Percentiles rank a stretch among this genome's conserved stretches.
These are phyloP conservation scores for Leucozona laternaria DNA, from an alignment of 2,888 invertebrate species.

Conservation along the genomic window DNA sequence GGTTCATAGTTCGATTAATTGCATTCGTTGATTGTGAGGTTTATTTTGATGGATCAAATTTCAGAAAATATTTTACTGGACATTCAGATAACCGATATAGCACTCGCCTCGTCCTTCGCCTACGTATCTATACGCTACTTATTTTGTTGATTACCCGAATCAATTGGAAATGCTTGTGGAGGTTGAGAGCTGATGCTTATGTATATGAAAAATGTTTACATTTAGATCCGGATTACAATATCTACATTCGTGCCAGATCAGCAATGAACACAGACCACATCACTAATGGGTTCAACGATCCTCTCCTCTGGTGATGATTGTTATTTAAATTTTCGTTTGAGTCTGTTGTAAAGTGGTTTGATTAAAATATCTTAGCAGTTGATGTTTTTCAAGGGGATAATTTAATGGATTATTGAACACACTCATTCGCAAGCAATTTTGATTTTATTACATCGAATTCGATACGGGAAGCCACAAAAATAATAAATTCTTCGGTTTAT, in stretches of 20 bases:
- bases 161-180: not conserved
- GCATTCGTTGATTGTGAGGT: slow-evolving; percentile 35
- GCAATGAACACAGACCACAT: slow-evolving; percentile 12
- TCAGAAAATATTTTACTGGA: slow-evolving; percentile 58
- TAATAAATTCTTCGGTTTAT: not conserved
- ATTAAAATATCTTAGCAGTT: slow-evolving; percentile 8
- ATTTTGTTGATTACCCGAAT: not conserved
- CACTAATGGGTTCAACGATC: slow-evolving; percentile 56
- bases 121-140: not conserved
- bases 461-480: not conserved
- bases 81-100: not conserved
- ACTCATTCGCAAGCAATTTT: not conserved
- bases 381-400: not conserved
- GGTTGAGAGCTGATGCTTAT: not conserved
- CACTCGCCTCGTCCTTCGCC: slow-evolving; percentile 8
- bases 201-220: slow-evolving; percentile 51
- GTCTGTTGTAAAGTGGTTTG: not conserved
- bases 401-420: not conserved
- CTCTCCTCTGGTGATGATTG: not conserved
- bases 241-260: slow-evolving; percentile 43
- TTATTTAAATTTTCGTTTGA: slow-evolving; percentile 3
- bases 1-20: slow-evolving; percentile 49
- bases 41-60: slow-evolving; percentile 54
- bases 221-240: slow-evolving; percentile 43
- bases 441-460: not conserved